Conservation (phyloP, 2,888 invertebrate genomes). For the Brenthis daphne region DNA sequence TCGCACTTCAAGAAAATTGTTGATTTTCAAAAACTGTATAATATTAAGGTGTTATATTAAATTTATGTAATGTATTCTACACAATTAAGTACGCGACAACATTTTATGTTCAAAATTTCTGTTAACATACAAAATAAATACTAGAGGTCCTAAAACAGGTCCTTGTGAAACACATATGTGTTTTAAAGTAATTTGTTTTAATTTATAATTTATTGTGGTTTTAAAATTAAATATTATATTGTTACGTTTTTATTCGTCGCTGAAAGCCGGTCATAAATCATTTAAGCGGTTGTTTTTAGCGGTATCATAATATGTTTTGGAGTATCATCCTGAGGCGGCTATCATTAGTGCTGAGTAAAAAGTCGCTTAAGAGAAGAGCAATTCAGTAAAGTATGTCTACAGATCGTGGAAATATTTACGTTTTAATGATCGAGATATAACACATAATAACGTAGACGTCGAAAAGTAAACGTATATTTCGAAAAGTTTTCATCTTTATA, state of each 20-base stretch:
- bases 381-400: conserved; percentile 42
- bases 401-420: conserved; percentile 23
- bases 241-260: conserved; percentile 10
- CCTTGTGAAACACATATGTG: conserved; percentile 21
- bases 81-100: background rate
- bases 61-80: conserved; percentile 3
- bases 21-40: conserved; percentile 5
- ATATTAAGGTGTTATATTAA: background rate
- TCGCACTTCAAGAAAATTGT: conserved; percentile 23
- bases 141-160: conserved; percentile 9
- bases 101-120: background rate
- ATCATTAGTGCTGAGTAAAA: conserved; percentile 41
- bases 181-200: too few relatives aligned
- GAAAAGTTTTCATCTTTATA: background rate
- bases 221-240: background rate
- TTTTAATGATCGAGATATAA: conserved; percentile 12
- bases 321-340: conserved; percentile 38
- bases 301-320: conserved; percentile 33
- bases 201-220: background rate
- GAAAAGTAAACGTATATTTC: background rate
- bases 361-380: conserved; percentile 39
- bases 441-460: conserved; percentile 8
- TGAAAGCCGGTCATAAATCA: conserved; percentile 20
- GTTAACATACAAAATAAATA: conserved; percentile 16
- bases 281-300: conserved; percentile 19